phyloP scores from a whole-genome alignment of 2,888 invertebrate genomes.

The Xestia sexstrigata region DNA sequence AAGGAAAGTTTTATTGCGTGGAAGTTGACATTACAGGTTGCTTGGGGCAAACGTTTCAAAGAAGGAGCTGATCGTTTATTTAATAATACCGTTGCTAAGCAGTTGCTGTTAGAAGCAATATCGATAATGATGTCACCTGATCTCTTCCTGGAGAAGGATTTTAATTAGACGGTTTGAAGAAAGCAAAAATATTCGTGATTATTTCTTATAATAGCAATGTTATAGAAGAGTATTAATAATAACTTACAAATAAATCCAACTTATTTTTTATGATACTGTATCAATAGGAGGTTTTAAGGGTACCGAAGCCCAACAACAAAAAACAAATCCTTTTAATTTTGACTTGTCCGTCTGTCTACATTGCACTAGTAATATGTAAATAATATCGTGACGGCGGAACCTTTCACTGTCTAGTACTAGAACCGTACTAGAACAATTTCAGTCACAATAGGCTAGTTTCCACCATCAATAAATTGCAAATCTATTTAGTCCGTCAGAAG shows the following conservation, averaged over 20 bases:
- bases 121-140: conserved; percentile 11
- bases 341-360: background rate
- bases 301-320: background rate
- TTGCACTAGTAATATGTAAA: background rate
- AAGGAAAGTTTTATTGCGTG: background rate
- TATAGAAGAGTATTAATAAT: background rate
- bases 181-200: background rate
- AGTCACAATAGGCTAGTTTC: no score
- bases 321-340: background rate
- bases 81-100: conserved; percentile 1
- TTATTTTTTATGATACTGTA: background rate
- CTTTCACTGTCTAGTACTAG: background rate
- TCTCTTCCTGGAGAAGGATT: background rate
- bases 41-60: background rate
- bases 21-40: background rate
- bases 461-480: no score
- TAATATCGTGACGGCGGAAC: background rate
- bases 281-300: background rate
- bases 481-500: no score
- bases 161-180: conserved; percentile 8
- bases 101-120: background rate
- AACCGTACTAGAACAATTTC: background rate
- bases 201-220: background rate
- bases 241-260: background rate
- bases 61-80: no score